Evolutionary conservation across 2,888 invertebrate species (phyloP).

Genomic region (Mactromeris polynyma): DNA sequence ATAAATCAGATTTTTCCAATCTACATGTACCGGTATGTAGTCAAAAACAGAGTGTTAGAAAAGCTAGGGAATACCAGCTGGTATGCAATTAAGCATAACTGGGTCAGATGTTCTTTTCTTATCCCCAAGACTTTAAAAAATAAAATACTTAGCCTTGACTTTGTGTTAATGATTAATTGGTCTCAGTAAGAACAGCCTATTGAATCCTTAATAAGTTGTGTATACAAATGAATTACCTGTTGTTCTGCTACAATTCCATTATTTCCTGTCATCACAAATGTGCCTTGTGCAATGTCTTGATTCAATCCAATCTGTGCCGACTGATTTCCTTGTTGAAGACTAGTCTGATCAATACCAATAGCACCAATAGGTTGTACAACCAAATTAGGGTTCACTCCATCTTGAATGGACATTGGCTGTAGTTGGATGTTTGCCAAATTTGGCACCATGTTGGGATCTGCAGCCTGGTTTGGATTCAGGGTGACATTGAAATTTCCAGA

Average conservation of each 20-base stretch:
- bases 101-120: too few species aligned
- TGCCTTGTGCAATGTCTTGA: constrained; percentile 63
- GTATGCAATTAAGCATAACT: too few species aligned
- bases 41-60: too few species aligned
- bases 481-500: constrained; percentile 86
- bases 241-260: constrained; percentile 52
- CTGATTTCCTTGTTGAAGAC: constrained; percentile 55
- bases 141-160: too few species aligned
- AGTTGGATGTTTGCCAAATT: constrained; percentile 74
- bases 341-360: constrained; percentile 62
- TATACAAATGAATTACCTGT: constrained; percentile 43
- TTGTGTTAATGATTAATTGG: too few species aligned
- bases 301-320: constrained; percentile 42
- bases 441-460: constrained; percentile 79
- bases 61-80: too few species aligned
- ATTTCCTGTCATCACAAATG: constrained; percentile 65
- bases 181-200: too few species aligned
- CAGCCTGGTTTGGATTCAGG: constrained; percentile 81
- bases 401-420: constrained; percentile 75
- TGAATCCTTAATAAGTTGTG: too few species aligned
- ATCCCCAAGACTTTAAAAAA: too few species aligned
- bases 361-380: constrained; percentile 83
- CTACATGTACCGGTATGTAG: too few species aligned
- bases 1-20: too few species aligned
- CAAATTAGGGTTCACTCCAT: constrained; percentile 81